Percentiles rank a stretch among this genome's conserved stretches.
Evolutionary conservation across 2,797 vertebrate species (phyloP).

Genomic region (Sylvia borin): DNA sequence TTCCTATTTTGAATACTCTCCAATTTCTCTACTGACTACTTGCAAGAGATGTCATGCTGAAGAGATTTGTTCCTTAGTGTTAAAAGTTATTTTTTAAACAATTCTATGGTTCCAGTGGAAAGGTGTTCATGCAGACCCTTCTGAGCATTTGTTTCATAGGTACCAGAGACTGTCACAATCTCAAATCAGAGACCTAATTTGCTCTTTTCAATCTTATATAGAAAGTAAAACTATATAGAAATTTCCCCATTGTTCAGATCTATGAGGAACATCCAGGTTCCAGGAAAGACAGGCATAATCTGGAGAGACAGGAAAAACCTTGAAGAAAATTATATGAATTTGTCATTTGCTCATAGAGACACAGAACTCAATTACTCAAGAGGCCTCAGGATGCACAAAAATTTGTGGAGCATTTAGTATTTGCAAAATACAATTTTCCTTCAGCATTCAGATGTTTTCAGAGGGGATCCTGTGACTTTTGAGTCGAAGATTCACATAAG

Average conservation of each 20-base stretch:
- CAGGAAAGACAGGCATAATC: not conserved
- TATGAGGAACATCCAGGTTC: not conserved
- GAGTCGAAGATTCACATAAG: not conserved
- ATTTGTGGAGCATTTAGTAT: not conserved
- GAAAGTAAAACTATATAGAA: not conserved
- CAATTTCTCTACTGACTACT: not conserved
- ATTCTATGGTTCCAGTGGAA: not conserved
- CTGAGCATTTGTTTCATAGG: not conserved
- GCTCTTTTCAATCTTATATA: not conserved
- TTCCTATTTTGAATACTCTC: not conserved
- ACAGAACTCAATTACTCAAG: not conserved
- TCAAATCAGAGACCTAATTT: not conserved
- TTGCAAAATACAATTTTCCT: not conserved
- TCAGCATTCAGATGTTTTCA: not conserved
- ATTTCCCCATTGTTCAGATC: not conserved
- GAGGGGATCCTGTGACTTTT: not conserved
- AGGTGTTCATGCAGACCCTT: not conserved
- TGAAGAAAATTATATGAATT: not conserved
- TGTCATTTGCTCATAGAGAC: not conserved
- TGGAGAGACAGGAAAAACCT: not conserved
- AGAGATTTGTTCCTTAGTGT: not conserved
- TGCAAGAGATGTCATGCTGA: fast-evolving
- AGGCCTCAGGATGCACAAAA: not conserved
- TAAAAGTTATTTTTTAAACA: not conserved
- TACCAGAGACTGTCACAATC: not conserved